Evolutionary conservation across 1,140 invertebrate species (phyloP).

Genomic region (Brachionus sp.): DNA sequence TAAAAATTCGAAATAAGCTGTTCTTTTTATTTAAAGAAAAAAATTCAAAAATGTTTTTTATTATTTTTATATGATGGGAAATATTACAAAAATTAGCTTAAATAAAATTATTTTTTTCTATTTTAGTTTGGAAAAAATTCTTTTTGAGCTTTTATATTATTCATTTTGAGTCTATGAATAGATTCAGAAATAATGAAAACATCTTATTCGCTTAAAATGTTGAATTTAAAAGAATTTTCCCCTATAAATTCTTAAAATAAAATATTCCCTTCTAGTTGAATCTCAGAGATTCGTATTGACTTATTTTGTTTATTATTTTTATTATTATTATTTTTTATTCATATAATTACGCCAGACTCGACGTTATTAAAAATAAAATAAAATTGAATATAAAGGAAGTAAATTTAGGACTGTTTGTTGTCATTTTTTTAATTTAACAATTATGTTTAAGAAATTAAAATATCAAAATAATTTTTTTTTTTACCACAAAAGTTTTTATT

Average conservation of each 20-base stretch:
- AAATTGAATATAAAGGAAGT: neutral
- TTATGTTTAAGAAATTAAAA: neutral
- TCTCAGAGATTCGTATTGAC: neutral
- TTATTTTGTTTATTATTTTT: neutral
- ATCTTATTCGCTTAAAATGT: neutral
- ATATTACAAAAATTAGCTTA: neutral
- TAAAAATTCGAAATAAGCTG: conserved; percentile 1
- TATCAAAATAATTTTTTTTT: neutral
- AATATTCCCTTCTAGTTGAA: neutral
- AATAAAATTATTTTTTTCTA: neutral
- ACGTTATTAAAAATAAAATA: neutral
- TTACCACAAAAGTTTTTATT: too few species aligned
- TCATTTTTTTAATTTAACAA: neutral
- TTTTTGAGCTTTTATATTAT: neutral
- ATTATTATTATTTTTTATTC: neutral
- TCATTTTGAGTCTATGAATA: neutral
- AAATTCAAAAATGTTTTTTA: neutral
- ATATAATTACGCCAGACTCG: neutral
- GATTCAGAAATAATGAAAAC: neutral
- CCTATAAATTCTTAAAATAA: neutral
- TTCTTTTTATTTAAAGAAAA: neutral
- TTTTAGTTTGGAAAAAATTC: neutral
- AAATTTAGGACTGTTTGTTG: neutral
- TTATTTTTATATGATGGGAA: neutral
- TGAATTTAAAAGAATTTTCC: neutral